Percentiles rank a stretch among this genome's conserved stretches.
Evolutionary conservation across 2,888 invertebrate species (phyloP).

Genomic region (Lacanobia wlatinum): DNA sequence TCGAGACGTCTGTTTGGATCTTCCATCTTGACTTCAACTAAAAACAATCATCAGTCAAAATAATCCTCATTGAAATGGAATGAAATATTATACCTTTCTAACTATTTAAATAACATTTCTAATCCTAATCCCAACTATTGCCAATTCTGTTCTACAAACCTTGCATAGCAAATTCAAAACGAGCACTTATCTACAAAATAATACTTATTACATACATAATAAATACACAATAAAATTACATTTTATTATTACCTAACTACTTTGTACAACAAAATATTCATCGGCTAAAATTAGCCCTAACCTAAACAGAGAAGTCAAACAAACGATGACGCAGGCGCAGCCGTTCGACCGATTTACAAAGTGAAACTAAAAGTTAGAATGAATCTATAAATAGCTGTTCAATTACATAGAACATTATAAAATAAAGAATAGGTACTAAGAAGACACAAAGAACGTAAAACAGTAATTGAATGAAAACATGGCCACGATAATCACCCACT

Average conservation of each 20-base stretch:
- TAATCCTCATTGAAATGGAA: neutral
- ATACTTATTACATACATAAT: neutral
- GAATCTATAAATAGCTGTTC: neutral
- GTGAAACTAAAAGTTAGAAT: neutral
- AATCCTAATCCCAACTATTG: no score
- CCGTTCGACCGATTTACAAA: neutral
- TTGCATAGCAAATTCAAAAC: neutral
- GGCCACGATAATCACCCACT: neutral
- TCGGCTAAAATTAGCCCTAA: conserved; percentile 19
- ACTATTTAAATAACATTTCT: no score
- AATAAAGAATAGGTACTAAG: neutral
- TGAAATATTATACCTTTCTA: neutral
- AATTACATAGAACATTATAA: neutral
- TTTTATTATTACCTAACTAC: neutral
- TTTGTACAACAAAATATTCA: conserved; percentile 2
- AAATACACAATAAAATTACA: neutral
- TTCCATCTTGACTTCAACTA: conserved; percentile 32
- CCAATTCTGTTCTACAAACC: neutral
- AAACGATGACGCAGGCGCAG: conserved; percentile 3
- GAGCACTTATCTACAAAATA: neutral
- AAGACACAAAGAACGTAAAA: neutral
- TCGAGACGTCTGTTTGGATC: conserved; percentile 24
- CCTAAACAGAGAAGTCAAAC: neutral
- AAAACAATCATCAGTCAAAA: neutral
- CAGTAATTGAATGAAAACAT: neutral